Evolutionary conservation across 2,797 vertebrate genomes (phyloP), one percentile per base, ranked within the genome.

Genomic region (Hipposideros larvatus): DNA sequence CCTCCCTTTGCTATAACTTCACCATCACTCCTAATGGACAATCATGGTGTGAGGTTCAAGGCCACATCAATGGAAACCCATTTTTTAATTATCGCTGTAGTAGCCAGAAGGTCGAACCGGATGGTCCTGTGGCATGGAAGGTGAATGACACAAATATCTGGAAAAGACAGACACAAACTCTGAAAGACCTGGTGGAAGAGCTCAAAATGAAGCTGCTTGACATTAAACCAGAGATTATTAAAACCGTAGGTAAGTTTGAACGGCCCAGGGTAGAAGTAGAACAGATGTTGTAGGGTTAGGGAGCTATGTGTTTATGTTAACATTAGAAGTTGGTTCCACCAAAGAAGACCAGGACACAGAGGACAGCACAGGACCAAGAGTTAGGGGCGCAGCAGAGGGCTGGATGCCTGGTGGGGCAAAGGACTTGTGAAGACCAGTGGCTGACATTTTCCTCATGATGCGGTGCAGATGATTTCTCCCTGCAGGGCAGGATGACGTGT

Each of bases 21-120:
- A 37, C 0, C 2, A 0, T 83, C 16, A 7, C 0, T 21, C 1
- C 5, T 8, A 51, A 1, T 26, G n/a, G 15, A 28, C 0, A 48
- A 0, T 7, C 15, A 2, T 55, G 22, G 26, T 87, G 46, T 57
- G 8, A 3, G 0, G 4, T 79, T 31, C 2, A 34, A 46, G 80
- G 43, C 1, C 9, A n/a, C 3, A 0, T 94, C 3, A 31, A 90
- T 0, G 2, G 4, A 22, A 5, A 13, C 37, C 24, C 13, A 71
- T 71, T 26, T 71, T 5, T 71, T 15, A 1, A 43, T 26, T 24
- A 26, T 14, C 26, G 11, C 10, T 87, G 16, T 1, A 18, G 0
- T 2, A 0, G 11, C 1, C 28, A 34, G 34, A 34, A 34, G 34
- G 34, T 34, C 34, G 18, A 1, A 46, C 28, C 11, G 28, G 3